Evolutionary conservation across 2,888 invertebrate species (phyloP).

Genomic region (Eristalinus aeneus): DNA sequence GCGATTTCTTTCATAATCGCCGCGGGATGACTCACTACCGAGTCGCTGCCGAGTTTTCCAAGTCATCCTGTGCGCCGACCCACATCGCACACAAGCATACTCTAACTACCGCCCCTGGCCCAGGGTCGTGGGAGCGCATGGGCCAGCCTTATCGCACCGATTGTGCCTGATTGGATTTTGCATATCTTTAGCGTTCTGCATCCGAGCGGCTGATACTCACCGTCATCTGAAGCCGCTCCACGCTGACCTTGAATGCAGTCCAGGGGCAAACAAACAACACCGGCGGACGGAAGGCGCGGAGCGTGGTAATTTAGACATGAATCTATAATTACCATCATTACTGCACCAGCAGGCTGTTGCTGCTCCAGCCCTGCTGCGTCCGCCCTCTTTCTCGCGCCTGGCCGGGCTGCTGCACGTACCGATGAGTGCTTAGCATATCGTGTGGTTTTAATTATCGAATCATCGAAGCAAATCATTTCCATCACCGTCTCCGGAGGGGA

Average conservation of each 20-base stretch:
- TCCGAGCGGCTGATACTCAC: constrained; percentile 57
- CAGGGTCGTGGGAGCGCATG: constrained; percentile 19
- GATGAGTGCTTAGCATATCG: constrained; percentile 50
- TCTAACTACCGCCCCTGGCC: constrained; percentile 48
- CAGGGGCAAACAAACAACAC: constrained; percentile 6
- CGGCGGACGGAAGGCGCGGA: constrained; percentile 13
- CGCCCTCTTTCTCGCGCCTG: neutral
- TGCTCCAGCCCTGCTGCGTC: constrained; percentile 13
- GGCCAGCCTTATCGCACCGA: constrained; percentile 48
- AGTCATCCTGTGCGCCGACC: constrained; percentile 46
- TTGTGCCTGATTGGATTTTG: constrained; percentile 46
- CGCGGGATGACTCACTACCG: constrained; percentile 39
- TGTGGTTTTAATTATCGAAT: constrained; percentile 69
- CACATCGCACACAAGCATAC: constrained; percentile 26
- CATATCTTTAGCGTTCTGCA: constrained; percentile 44
- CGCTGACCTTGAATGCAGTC: constrained; percentile 59
- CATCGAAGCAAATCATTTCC: constrained; percentile 70
- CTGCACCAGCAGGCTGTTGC: constrained; percentile 16
- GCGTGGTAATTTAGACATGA: constrained; percentile 69
- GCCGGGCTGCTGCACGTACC: neutral
- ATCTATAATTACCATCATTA: constrained; percentile 71
- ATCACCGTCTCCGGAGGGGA: constrained; percentile 50
- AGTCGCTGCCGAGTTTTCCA: constrained; percentile 12
- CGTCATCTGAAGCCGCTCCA: constrained; percentile 17
- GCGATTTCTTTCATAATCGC: constrained; percentile 56